Conservation (phyloP, 2,888 invertebrate species). For the Osedax frankpressi region DNA sequence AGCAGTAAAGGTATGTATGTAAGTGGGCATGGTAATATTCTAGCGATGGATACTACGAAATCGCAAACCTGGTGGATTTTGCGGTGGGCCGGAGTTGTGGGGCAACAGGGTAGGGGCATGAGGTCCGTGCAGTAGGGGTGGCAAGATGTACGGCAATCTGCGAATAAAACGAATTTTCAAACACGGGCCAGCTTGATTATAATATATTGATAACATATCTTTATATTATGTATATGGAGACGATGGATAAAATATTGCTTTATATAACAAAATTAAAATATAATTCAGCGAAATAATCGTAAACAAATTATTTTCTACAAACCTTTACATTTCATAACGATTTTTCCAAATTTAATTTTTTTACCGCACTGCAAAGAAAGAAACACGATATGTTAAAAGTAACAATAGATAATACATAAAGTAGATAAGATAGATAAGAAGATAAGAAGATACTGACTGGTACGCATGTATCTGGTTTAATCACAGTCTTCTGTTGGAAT, state of each 20-base stretch:
- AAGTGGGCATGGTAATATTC: neutral
- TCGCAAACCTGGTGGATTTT: no score
- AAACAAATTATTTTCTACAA: no score
- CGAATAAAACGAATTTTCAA: no score
- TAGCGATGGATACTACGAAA: neutral
- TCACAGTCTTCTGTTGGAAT: conserved; percentile 64
- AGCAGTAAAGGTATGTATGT: neutral
- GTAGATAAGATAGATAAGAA: neutral
- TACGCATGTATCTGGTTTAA: conserved; percentile 66
- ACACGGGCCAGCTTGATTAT: no score
- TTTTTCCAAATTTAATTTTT: conserved; percentile 67
- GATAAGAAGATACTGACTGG: conserved; percentile 51
- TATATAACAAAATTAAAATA: no score
- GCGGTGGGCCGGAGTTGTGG: conserved; percentile 46
- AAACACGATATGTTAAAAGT: neutral
- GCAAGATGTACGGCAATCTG: conserved; percentile 66
- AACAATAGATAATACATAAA: neutral
- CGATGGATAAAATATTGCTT: no score
- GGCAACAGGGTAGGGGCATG: conserved; percentile 75
- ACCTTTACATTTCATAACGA: conserved; percentile 62
- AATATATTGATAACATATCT: no score
- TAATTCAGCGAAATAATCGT: no score
- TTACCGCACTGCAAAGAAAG: conserved; percentile 46
- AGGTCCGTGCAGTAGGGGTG: conserved; percentile 72
- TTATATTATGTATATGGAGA: no score